Evolutionary conservation across 2,113 vertebrate species (phyloP).

Genomic region (Nannobrachium achirus): DNA sequence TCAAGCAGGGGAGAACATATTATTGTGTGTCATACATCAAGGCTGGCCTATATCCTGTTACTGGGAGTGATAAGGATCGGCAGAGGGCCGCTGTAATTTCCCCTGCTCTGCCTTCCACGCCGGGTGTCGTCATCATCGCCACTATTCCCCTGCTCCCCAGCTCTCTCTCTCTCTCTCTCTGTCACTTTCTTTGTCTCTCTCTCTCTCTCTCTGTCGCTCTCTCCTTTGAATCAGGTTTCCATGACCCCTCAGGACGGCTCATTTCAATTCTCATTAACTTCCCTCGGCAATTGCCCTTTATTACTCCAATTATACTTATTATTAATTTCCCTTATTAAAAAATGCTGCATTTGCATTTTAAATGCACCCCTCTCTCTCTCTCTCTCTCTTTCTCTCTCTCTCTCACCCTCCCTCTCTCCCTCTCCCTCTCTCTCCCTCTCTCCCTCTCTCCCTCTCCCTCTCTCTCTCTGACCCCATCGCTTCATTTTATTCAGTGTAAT

Average conservation of each 20-base stretch:
- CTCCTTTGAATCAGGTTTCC: conserved; percentile 59
- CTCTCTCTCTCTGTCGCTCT: background rate
- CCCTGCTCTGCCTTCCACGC: conserved; percentile 62
- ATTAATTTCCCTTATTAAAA: conserved; percentile 76
- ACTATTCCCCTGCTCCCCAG: background rate
- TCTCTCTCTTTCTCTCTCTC: too few species aligned
- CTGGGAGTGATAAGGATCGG: conserved; percentile 68
- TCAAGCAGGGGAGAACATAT: conserved; percentile 48
- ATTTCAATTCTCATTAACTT: conserved; percentile 73
- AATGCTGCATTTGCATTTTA: conserved; percentile 72
- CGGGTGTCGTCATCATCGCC: conserved; percentile 44
- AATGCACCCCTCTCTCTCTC: conserved; percentile 32
- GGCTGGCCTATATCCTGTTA: conserved; percentile 72
- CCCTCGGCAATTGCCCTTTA: conserved; percentile 66
- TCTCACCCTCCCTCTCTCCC: background rate
- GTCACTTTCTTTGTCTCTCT: background rate
- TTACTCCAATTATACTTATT: conserved; percentile 73
- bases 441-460: background rate
- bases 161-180: background rate
- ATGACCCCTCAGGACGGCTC: conserved; percentile 69
- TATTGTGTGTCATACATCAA: conserved; percentile 73
- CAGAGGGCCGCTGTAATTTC: conserved; percentile 70
- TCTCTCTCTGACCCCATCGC: too few species aligned
- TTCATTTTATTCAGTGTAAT: conserved; percentile 4
- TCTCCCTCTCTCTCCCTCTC: background rate